phyloP scores from a whole-genome alignment of 2,797 vertebrate species.

The Emys orbicularis region DNA sequence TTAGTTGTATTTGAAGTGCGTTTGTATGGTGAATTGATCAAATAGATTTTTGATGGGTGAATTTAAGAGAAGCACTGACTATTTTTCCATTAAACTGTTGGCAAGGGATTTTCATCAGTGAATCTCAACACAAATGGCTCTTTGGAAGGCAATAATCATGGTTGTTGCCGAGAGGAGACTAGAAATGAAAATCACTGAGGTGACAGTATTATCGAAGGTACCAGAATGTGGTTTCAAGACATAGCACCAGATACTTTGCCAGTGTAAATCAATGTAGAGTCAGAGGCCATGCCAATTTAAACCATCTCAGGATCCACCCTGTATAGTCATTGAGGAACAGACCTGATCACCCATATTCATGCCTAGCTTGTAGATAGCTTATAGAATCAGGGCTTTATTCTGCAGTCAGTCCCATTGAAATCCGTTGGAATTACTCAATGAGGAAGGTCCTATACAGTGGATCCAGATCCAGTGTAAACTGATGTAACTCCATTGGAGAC shows the following conservation, averaged over 20 bases:
- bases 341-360: background rate
- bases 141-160: background rate
- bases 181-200: background rate
- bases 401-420: background rate
- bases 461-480: background rate
- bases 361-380: background rate
- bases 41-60: background rate
- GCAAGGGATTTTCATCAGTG: background rate
- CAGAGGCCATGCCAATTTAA: background rate
- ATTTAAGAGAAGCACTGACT: background rate
- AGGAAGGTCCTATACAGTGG: background rate
- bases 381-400: background rate
- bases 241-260: background rate
- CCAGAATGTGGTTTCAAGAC: background rate
- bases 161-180: background rate
- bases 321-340: background rate
- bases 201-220: background rate
- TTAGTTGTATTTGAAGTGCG: background rate
- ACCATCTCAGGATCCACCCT: background rate
- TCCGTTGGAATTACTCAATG: background rate
- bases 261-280: background rate
- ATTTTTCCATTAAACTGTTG: background rate
- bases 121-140: background rate
- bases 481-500: rapidly evolving
- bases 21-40: background rate